These are phyloP conservation scores for Gavialis gangeticus DNA, from an alignment of 2,113 vertebrate genomes.

Conservation along the genomic window DNA sequence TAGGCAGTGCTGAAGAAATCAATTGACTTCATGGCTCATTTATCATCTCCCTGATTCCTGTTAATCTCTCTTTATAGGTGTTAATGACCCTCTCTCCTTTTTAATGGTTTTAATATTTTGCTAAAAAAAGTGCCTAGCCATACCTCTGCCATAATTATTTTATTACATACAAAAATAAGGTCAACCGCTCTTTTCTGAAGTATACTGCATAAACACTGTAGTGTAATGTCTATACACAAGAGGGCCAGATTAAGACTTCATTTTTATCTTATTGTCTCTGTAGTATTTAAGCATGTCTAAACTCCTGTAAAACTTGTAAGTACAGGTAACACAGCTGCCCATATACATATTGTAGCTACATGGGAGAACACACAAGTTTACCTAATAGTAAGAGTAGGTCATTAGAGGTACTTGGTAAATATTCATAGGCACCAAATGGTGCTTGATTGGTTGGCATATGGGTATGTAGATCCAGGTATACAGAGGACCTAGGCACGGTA, in stretches of 20 bases:
- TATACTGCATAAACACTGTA: not conserved
- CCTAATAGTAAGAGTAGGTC: not conserved
- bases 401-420: not conserved
- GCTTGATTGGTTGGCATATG: not conserved
- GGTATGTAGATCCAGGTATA: not conserved
- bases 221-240: accelerated
- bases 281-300: conserved; percentile 46
- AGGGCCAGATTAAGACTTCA: not conserved
- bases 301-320: conserved; percentile 49
- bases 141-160: no score
- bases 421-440: not conserved
- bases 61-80: no score
- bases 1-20: no score
- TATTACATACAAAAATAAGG: no score
- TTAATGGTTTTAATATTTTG: no score
- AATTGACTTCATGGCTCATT: no score
- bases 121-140: no score
- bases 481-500: not conserved
- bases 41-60: no score
- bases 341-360: not conserved
- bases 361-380: no score
- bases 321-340: not conserved
- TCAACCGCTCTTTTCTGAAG: no score
- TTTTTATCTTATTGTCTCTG: not conserved
- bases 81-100: no score